These are phyloP conservation scores for Lucinisca nassula DNA, from an alignment of 2,888 invertebrate species.

Conservation along the genomic window DNA sequence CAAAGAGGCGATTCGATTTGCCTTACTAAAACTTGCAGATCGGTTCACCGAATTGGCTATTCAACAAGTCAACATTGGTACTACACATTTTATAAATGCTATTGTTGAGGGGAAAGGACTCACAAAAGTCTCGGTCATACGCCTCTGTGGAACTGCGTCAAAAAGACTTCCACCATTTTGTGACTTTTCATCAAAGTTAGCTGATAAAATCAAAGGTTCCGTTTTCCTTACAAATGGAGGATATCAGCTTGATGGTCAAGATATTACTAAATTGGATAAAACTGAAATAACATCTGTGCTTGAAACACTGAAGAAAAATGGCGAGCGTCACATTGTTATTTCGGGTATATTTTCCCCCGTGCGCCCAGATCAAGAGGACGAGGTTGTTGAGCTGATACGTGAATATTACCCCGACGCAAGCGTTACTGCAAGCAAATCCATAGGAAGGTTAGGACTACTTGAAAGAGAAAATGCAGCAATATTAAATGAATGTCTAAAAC, in stretches of 20 bases:
- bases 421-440: slow-evolving; percentile 79
- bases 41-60: slow-evolving; percentile 40
- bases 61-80: slow-evolving; percentile 84
- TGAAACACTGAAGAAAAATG: slow-evolving; percentile 58
- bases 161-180: slow-evolving; percentile 80
- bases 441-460: slow-evolving; percentile 84
- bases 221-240: slow-evolving; percentile 81
- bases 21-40: slow-evolving; percentile 1
- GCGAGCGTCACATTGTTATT: slow-evolving; percentile 79
- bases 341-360: slow-evolving; percentile 84
- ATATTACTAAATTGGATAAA: slow-evolving; percentile 74
- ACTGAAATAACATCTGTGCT: slow-evolving; percentile 75
- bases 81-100: slow-evolving; percentile 87
- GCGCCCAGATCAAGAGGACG: slow-evolving; percentile 78
- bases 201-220: slow-evolving; percentile 66
- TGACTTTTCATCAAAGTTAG: slow-evolving; percentile 81
- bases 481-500: slow-evolving; percentile 84
- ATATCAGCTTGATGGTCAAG: slow-evolving; percentile 82
- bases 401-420: slow-evolving; percentile 75
- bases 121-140: slow-evolving; percentile 80
- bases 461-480: slow-evolving; percentile 86
- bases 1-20: slow-evolving; percentile 55
- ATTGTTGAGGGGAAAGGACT: slow-evolving; percentile 82
- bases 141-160: slow-evolving; percentile 84
- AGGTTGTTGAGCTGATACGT: slow-evolving; percentile 70